A percentile compares a stretch with the other conserved stretches of the same genome.
Evolutionary conservation across 2,888 invertebrate genomes (phyloP).

Genomic region (Limenitis camilla): DNA sequence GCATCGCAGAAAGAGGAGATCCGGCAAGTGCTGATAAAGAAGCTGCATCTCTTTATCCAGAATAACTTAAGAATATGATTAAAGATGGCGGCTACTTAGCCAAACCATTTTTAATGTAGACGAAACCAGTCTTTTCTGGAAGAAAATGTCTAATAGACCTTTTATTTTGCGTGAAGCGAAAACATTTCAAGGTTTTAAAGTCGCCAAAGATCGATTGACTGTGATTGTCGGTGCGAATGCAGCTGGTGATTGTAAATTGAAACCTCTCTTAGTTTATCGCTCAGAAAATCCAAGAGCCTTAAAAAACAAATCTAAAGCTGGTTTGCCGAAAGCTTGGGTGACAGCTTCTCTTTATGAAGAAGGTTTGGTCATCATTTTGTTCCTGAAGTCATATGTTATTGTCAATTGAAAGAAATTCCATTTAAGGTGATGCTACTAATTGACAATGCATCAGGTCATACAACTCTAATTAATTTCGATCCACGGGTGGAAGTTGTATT

Average conservation of each 20-base stretch:
- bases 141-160: too few species aligned
- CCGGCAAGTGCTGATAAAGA: too few species aligned
- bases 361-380: slow-evolving; percentile 13
- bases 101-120: too few species aligned
- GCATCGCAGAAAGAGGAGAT: too few species aligned
- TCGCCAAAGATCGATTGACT: slow-evolving; percentile 28
- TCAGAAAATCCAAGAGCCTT: slow-evolving; percentile 10
- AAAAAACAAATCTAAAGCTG: slow-evolving; percentile 8
- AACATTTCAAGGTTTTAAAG: slow-evolving; percentile 26
- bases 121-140: too few species aligned
- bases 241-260: slow-evolving; percentile 7
- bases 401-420: slow-evolving; percentile 3
- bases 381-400: slow-evolving; percentile 13
- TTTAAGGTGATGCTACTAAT: slow-evolving; percentile 6
- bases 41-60: too few species aligned
- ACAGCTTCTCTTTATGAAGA: slow-evolving; percentile 7
- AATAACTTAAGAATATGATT: too few species aligned
- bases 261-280: slow-evolving; percentile 27
- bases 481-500: not conserved
- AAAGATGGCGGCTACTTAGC: too few species aligned
- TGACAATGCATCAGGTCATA: not conserved
- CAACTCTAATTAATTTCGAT: not conserved
- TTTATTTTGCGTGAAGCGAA: too few species aligned
- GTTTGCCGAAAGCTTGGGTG: slow-evolving; percentile 8
- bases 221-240: slow-evolving; percentile 28